Evolutionary conservation across 2,113 vertebrate genomes (phyloP).

Genomic region (Thalassoma bifasciatum): DNA sequence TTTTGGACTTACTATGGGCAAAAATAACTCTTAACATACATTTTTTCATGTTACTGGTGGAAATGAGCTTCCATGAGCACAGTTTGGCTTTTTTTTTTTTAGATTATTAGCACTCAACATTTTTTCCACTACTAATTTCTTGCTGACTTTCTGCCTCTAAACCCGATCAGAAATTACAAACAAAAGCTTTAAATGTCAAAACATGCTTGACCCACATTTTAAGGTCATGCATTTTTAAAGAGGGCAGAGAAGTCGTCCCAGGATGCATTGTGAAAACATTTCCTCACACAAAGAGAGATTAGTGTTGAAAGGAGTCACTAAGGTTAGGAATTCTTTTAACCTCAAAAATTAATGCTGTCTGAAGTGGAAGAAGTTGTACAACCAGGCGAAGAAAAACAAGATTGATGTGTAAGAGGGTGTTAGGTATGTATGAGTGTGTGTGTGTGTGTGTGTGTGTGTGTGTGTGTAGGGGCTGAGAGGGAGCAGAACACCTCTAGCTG

Average conservation of each 20-base stretch:
- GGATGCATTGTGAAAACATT: not conserved
- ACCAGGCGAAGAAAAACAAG: not conserved
- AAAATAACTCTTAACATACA: no score
- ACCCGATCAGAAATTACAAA: not conserved
- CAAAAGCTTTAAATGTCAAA: conserved; percentile 8
- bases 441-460: conserved; percentile 27
- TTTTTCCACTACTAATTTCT: no score
- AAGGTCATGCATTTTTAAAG: not conserved
- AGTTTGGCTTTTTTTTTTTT: no score
- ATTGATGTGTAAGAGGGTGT: conserved; percentile 32
- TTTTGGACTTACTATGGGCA: no score
- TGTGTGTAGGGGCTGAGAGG: conserved; percentile 44
- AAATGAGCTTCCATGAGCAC: no score
- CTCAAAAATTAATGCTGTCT: conserved; percentile 8
- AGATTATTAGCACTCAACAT: no score
- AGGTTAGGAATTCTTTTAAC: conserved; percentile 11
- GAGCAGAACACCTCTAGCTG: conserved; percentile 55
- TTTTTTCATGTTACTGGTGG: no score
- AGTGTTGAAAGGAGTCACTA: conserved; percentile 6
- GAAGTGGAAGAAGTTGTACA: conserved; percentile 24
- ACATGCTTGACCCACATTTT: not conserved
- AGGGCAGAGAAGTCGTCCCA: not conserved
- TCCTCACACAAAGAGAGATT: not conserved
- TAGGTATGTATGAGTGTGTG: conserved; percentile 4
- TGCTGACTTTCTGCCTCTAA: not conserved